Evolutionary conservation across 2,797 vertebrate genomes (phyloP).

Genomic region (Syndactyla subalaris): DNA sequence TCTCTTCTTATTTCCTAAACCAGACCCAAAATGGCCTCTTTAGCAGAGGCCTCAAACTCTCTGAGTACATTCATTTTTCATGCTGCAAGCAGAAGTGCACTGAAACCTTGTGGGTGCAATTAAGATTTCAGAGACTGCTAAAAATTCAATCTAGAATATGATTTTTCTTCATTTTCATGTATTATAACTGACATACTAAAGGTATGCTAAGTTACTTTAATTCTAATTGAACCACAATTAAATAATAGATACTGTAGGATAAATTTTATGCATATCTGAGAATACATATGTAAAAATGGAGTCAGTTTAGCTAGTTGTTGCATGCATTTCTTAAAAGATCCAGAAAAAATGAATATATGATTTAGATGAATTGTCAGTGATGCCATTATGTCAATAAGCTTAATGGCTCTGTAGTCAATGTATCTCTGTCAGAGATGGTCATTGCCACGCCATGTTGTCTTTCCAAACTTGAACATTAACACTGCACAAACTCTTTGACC

Average conservation of each 20-base stretch:
- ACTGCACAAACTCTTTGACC: not conserved
- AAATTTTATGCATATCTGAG: not conserved
- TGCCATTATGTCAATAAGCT: not conserved
- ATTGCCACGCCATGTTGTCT: not conserved
- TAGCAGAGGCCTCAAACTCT: slow-evolving; percentile 1
- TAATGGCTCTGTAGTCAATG: not conserved
- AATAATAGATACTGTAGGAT: not conserved
- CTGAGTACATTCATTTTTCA: slow-evolving; percentile 37
- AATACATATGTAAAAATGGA: not conserved
- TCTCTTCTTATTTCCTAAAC: slow-evolving; percentile 22
- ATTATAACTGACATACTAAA: slow-evolving; percentile 20
- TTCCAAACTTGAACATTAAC: not conserved
- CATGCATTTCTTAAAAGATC: not conserved
- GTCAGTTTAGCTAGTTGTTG: not conserved
- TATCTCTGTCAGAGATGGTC: not conserved
- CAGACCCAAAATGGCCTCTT: not conserved
- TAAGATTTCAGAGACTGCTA: slow-evolving; percentile 31
- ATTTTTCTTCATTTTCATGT: not conserved
- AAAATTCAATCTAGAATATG: slow-evolving; percentile 16
- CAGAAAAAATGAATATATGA: not conserved
- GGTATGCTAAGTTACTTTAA: not conserved
- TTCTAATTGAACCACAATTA: not conserved
- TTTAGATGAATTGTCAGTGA: slow-evolving; percentile 4
- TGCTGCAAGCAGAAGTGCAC: not conserved
- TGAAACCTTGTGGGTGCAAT: slow-evolving; percentile 38